Conservation (phyloP, 1,140 invertebrate species). For the Radopholus similis region DNA sequence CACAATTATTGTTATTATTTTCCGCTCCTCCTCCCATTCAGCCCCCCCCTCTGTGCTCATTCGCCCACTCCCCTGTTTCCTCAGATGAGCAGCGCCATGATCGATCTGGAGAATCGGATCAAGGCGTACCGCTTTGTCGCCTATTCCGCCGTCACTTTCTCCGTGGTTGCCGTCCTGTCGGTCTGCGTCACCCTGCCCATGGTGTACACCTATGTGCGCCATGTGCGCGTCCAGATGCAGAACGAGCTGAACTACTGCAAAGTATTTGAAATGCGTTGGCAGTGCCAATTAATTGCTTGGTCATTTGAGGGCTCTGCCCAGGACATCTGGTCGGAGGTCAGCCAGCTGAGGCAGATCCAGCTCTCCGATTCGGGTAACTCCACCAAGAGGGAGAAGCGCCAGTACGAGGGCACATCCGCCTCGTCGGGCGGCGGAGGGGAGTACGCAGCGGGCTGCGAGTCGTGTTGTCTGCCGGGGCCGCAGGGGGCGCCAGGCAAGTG, state of each 20-base stretch:
- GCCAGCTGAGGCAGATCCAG: constrained; percentile 13
- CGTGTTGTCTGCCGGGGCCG: constrained; percentile 28
- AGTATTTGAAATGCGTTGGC: not conserved
- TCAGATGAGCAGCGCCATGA: not conserved
- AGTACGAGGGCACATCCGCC: not conserved
- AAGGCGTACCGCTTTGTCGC: constrained; percentile 50
- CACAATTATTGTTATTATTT: too few relatives aligned
- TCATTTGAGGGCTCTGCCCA: constrained; percentile 24
- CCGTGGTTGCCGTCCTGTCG: constrained; percentile 47
- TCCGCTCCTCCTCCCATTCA: too few relatives aligned
- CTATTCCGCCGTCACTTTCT: constrained; percentile 50
- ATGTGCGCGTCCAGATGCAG: constrained; percentile 46
- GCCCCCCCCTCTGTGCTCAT: too few relatives aligned
- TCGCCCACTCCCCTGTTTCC: too few relatives aligned
- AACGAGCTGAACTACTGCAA: constrained; percentile 52
- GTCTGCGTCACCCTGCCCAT: constrained; percentile 53
- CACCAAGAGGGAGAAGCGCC: too few relatives aligned
- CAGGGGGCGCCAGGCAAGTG: constrained; percentile 19
- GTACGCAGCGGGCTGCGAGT: not conserved
- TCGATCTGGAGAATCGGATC: constrained; percentile 42
- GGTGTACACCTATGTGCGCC: constrained; percentile 55
- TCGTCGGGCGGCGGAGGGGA: not conserved
- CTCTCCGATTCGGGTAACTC: too few relatives aligned
- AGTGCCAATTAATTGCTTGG: not conserved
- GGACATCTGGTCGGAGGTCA: constrained; percentile 26